Percentiles rank a stretch among this genome's conserved stretches.
Evolutionary conservation across 2,113 vertebrate species (phyloP).

Genomic region (Orcinus orca): DNA sequence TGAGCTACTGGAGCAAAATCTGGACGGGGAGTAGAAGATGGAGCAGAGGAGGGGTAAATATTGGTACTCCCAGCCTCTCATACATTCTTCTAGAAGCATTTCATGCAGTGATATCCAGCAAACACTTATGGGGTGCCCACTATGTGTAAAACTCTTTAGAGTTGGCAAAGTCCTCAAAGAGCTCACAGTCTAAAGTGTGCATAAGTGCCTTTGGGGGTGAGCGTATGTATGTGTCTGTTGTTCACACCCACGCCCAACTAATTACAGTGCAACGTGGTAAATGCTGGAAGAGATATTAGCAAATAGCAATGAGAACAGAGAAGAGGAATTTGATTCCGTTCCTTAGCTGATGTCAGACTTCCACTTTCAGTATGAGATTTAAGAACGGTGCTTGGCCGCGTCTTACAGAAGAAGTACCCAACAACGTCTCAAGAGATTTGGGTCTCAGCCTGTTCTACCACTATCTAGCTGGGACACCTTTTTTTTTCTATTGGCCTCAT

Average conservation of each 20-base stretch:
- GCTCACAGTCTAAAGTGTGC: neutral
- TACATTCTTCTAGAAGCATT: neutral
- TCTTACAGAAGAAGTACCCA: neutral
- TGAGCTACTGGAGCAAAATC: neutral
- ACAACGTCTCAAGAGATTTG: neutral
- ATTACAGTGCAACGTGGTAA: neutral
- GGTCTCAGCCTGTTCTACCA: neutral
- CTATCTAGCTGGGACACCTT: neutral
- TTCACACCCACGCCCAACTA: neutral
- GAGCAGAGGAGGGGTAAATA: neutral
- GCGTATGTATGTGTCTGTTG: neutral
- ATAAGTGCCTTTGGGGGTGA: neutral
- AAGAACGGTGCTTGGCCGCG: neutral
- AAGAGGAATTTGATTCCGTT: neutral
- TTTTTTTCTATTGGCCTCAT: neutral
- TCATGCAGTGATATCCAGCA: neutral
- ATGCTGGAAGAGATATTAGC: neutral
- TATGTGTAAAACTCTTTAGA: neutral
- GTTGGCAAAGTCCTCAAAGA: neutral
- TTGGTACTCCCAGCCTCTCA: neutral
- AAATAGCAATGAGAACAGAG: neutral
- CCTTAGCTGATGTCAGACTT: neutral
- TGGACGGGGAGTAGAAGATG: neutral
- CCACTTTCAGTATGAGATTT: neutral
- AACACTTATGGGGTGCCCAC: neutral